A percentile compares a stretch with the other conserved stretches of the same genome.
phyloP scores from a whole-genome alignment of 2,888 invertebrate genomes.

The Timema cristinae region DNA sequence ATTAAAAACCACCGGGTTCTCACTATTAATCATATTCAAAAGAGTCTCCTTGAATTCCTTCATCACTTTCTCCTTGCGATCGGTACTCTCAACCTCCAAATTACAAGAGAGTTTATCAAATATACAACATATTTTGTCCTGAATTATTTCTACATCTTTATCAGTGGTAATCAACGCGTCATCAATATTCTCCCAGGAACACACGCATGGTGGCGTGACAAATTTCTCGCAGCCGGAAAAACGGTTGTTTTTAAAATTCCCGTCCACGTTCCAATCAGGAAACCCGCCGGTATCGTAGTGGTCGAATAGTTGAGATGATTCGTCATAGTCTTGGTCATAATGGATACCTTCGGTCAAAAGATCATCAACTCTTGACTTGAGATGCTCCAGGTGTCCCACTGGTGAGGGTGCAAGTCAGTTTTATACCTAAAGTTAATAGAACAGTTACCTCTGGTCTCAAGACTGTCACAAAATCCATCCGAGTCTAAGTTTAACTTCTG shows the following conservation, averaged over 20 bases:
- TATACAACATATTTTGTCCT: too few relatives aligned
- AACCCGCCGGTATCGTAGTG: neutral
- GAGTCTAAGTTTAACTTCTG: neutral
- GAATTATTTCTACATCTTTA: too few relatives aligned
- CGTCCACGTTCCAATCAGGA: neutral
- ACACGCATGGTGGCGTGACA: too few relatives aligned
- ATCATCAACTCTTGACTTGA: slow-evolving; percentile 17
- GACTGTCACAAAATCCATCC: neutral
- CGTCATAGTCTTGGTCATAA: neutral
- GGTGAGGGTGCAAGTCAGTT: neutral
- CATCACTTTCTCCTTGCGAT: too few relatives aligned
- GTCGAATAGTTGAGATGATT: slow-evolving; percentile 3
- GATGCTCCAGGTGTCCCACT: slow-evolving; percentile 7
- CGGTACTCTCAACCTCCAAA: too few relatives aligned
- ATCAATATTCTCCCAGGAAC: too few relatives aligned
- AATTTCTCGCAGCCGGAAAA: neutral
- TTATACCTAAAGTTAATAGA: neutral
- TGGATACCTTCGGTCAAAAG: neutral
- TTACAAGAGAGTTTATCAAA: too few relatives aligned
- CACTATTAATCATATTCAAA: too few relatives aligned
- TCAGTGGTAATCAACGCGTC: too few relatives aligned
- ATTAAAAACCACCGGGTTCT: too few relatives aligned
- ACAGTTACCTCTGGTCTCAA: too few relatives aligned
- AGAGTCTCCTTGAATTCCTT: too few relatives aligned
- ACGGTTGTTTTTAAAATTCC: neutral